Evolutionary conservation across 2,797 vertebrate species (phyloP).

Genomic region (Lutjanus argentimaculatus): DNA sequence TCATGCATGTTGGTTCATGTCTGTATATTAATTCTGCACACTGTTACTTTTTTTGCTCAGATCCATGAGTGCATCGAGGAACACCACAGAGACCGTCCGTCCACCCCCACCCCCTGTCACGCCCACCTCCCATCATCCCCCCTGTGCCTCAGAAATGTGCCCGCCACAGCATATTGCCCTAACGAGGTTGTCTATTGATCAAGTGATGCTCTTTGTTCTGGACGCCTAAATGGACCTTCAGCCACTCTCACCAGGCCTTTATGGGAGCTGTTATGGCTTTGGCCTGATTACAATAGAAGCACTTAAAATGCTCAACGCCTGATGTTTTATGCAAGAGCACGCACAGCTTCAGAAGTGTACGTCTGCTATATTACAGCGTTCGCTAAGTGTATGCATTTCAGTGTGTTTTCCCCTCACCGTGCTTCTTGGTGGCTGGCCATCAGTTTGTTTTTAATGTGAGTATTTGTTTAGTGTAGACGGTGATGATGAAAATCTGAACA

Average conservation of each 20-base stretch:
- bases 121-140: constrained; percentile 48
- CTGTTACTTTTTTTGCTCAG: constrained; percentile 34
- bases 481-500: constrained; percentile 36
- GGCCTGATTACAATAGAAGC: constrained; percentile 81
- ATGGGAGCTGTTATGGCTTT: constrained; percentile 72
- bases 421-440: constrained; percentile 27
- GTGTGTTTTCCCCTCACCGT: constrained; percentile 5
- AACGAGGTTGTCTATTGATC: constrained; percentile 82
- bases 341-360: constrained; percentile 52
- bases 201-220: constrained; percentile 77
- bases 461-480: constrained; percentile 45
- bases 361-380: constrained; percentile 43
- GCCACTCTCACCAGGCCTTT: constrained; percentile 72
- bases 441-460: constrained; percentile 35
- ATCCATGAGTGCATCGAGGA: constrained; percentile 1
- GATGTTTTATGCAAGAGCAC: constrained; percentile 82
- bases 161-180: constrained; percentile 74
- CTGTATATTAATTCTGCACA: constrained; percentile 27
- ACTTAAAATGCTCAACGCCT: constrained; percentile 78
- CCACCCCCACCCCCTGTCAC: constrained; percentile 13
- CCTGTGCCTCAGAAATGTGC: constrained; percentile 58
- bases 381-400: constrained; percentile 49
- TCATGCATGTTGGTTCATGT: constrained; percentile 36
- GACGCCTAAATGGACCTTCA: constrained; percentile 77
- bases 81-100: constrained; percentile 16